phyloP scores from a whole-genome alignment of 2,888 invertebrate species.

The Drosophila fungiperda region DNA sequence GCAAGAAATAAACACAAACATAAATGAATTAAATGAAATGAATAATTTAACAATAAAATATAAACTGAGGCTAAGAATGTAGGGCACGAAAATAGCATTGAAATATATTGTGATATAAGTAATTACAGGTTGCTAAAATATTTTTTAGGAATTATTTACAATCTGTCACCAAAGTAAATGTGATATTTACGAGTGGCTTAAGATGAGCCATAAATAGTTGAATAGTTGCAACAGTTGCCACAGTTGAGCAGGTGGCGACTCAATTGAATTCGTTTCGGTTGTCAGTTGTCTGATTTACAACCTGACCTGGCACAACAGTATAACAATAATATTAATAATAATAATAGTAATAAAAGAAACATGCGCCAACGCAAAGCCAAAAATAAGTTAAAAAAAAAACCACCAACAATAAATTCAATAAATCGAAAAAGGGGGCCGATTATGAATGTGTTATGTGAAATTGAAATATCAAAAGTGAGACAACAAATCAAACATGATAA shows the following conservation, averaged over 20 bases:
- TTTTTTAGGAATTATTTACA: not conserved
- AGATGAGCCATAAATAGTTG: constrained; percentile 20
- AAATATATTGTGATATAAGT: not conserved
- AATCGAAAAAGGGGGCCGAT: constrained; percentile 57
- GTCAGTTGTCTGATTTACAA: constrained; percentile 60
- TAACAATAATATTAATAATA: constrained; percentile 14
- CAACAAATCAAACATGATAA: constrained; percentile 80
- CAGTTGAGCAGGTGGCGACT: constrained; percentile 15
- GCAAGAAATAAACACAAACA: not conserved
- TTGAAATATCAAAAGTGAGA: constrained; percentile 69
- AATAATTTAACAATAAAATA: not conserved
- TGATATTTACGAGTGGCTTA: constrained; percentile 25
- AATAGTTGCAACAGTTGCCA: constrained; percentile 1
- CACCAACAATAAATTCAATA: constrained; percentile 68
- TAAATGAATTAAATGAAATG: not conserved
- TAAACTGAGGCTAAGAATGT: not conserved
- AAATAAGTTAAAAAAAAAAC: constrained; percentile 4
- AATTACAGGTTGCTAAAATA: not conserved
- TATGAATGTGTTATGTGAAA: constrained; percentile 75
- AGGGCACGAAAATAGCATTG: not conserved
- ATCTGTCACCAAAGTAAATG: not conserved
- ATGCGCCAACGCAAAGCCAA: constrained; percentile 5
- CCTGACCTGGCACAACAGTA: constrained; percentile 74
- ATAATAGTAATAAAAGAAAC: constrained; percentile 27
- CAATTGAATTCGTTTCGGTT: constrained; percentile 28